Percentiles rank a stretch among this genome's conserved stretches.
phyloP scores from a whole-genome alignment of 2,797 vertebrate species.

The Columba guinea region DNA sequence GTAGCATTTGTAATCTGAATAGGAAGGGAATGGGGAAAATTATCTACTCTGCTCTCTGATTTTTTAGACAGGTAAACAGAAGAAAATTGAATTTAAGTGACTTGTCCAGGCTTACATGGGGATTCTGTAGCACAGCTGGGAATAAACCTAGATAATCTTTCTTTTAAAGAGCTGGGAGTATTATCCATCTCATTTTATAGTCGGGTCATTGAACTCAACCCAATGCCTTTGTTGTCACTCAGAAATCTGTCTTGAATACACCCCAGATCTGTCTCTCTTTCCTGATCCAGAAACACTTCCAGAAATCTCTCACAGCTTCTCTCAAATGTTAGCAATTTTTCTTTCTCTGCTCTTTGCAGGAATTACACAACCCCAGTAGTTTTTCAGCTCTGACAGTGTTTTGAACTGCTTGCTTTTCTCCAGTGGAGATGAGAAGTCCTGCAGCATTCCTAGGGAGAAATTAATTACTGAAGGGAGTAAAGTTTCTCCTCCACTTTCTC shows the following conservation, averaged over 20 bases:
- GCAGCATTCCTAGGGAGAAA: background rate
- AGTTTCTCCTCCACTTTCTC: background rate
- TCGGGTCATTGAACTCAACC: constrained; percentile 20
- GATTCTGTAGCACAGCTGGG: constrained; percentile 31
- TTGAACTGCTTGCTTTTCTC: constrained; percentile 24
- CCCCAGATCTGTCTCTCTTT: background rate
- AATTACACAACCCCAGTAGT: background rate
- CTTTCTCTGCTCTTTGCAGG: background rate
- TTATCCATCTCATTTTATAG: constrained; percentile 23
- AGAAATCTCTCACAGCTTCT: constrained; percentile 39
- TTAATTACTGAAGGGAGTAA: background rate
- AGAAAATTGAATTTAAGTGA: constrained; percentile 49
- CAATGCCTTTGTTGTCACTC: background rate
- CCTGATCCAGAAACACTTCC: constrained; percentile 18
- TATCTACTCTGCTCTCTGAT: background rate
- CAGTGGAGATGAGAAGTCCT: background rate
- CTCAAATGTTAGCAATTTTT: background rate
- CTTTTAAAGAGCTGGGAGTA: constrained; percentile 17
- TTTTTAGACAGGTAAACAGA: constrained; percentile 39
- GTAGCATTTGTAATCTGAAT: constrained; percentile 2
- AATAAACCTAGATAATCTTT: constrained; percentile 45
- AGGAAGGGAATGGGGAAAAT: background rate
- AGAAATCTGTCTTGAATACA: background rate
- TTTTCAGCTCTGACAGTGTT: constrained; percentile 5
- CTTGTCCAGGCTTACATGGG: background rate